These are phyloP conservation scores for Pheosia tremula DNA, from an alignment of 2,888 invertebrate genomes.

Conservation along the genomic window DNA sequence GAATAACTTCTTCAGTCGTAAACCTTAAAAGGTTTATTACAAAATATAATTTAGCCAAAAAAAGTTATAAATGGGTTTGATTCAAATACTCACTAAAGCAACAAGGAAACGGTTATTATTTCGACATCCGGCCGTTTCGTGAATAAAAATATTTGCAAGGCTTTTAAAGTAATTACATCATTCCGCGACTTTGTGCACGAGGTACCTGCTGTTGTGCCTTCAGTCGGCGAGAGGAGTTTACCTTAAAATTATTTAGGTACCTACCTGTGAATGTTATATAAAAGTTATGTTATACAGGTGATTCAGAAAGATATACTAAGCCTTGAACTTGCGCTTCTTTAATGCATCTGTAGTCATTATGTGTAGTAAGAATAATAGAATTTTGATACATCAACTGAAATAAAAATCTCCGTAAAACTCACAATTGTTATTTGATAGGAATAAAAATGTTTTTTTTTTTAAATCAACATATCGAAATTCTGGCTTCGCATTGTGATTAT, in stretches of 20 bases:
- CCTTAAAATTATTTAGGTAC: not conserved
- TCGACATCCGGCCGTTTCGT: constrained; percentile 55
- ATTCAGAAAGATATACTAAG: too few relatives aligned
- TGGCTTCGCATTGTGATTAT: too few relatives aligned
- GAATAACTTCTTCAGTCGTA: too few relatives aligned
- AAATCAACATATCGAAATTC: too few relatives aligned
- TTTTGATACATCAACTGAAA: too few relatives aligned
- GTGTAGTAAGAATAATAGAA: too few relatives aligned
- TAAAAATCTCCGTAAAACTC: too few relatives aligned
- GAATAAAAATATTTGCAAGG: constrained; percentile 72
- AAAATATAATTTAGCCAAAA: not conserved
- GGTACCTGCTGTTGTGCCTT: not conserved
- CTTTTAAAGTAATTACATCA: constrained; percentile 76
- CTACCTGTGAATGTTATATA: not conserved
- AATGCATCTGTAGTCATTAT: too few relatives aligned
- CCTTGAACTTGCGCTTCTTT: too few relatives aligned
- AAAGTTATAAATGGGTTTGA: constrained; percentile 1
- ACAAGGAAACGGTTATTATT: constrained; percentile 46
- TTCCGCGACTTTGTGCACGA: constrained; percentile 27
- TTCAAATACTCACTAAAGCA: not conserved
- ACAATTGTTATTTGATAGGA: too few relatives aligned
- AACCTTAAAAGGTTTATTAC: too few relatives aligned
- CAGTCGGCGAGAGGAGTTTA: not conserved
- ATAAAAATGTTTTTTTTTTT: too few relatives aligned
- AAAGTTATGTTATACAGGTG: not conserved